phyloP scores from a whole-genome alignment of 1,140 invertebrate genomes.

The Drosophila yakuba region DNA sequence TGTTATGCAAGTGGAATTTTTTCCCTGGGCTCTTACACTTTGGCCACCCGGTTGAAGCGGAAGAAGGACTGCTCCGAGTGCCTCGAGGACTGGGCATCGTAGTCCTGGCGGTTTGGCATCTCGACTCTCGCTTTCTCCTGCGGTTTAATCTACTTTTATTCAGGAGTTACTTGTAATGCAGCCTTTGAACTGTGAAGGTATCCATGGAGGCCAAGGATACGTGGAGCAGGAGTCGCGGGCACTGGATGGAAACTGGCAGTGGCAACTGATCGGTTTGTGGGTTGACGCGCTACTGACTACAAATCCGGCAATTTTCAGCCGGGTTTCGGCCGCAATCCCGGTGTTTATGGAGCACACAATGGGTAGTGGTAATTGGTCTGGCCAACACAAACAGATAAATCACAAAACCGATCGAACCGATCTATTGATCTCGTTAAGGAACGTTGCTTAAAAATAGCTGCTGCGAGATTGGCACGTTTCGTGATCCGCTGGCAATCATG shows the following conservation, averaged over 20 bases:
- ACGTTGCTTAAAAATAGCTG: slow-evolving; percentile 71
- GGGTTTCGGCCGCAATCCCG: slow-evolving; percentile 19
- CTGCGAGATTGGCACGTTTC: slow-evolving; percentile 26
- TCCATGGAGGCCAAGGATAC: slow-evolving; percentile 27
- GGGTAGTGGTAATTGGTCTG: slow-evolving; percentile 51
- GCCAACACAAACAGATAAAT: slow-evolving; percentile 44
- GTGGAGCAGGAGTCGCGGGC: too few relatives aligned
- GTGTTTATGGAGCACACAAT: slow-evolving; percentile 21
- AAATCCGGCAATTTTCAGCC: slow-evolving; percentile 9
- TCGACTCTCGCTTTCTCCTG: neutral
- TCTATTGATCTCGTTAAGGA: slow-evolving; percentile 72
- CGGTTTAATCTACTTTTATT: slow-evolving; percentile 23
- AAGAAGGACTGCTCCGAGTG: slow-evolving; percentile 74
- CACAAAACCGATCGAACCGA: slow-evolving; percentile 37
- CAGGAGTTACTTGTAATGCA: slow-evolving; percentile 18
- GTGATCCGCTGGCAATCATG: slow-evolving; percentile 41
- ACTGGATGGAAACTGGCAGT: slow-evolving; percentile 1
- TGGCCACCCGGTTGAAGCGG: slow-evolving; percentile 75
- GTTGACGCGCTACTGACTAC: slow-evolving; percentile 48
- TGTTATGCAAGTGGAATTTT: slow-evolving; percentile 41
- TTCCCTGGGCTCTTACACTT: slow-evolving; percentile 72
- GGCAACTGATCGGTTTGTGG: slow-evolving; percentile 58
- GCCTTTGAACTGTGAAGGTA: slow-evolving; percentile 45
- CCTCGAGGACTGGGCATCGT: slow-evolving; percentile 68
- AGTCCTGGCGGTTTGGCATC: slow-evolving; percentile 67